phyloP scores from a whole-genome alignment of 2,797 vertebrate species.

The Pempheris klunzingeri region DNA sequence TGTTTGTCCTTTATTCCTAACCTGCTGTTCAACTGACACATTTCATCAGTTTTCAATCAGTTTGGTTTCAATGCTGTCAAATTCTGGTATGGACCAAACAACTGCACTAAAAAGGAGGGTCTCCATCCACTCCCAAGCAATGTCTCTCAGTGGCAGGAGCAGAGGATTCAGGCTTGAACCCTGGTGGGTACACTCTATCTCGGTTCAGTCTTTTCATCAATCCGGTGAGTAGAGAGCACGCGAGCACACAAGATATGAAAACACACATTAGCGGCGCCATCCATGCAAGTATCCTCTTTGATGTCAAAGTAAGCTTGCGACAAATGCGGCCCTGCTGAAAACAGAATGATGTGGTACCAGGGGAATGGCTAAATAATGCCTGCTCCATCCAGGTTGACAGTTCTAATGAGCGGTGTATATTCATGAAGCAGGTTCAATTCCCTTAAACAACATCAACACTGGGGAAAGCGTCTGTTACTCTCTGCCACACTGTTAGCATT shows the following conservation, averaged over 20 bases:
- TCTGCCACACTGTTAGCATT: slow-evolving; percentile 1
- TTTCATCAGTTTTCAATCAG: background rate
- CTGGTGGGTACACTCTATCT: background rate
- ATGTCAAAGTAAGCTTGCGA: slow-evolving; percentile 2
- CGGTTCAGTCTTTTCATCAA: slow-evolving; percentile 5
- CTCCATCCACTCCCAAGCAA: background rate
- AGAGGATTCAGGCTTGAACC: background rate
- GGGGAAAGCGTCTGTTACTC: background rate
- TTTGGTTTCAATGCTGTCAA: background rate
- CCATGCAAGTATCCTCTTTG: slow-evolving; percentile 31
- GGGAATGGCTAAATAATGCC: background rate
- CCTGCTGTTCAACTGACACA: background rate
- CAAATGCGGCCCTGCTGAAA: background rate
- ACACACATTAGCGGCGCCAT: slow-evolving; percentile 23
- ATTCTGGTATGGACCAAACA: background rate
- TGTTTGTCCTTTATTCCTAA: background rate
- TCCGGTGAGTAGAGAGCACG: background rate
- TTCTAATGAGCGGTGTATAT: slow-evolving; percentile 17
- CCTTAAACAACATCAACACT: background rate
- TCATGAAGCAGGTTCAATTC: slow-evolving; percentile 15
- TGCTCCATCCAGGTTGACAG: background rate
- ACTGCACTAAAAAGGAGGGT: background rate
- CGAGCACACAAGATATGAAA: slow-evolving; percentile 1
- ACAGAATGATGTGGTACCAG: background rate
- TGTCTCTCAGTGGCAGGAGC: background rate